A percentile compares a stretch with the other conserved stretches of the same genome.
Conservation (phyloP, 2,113 vertebrate genomes). For the Tenebrosternarchus preto region DNA sequence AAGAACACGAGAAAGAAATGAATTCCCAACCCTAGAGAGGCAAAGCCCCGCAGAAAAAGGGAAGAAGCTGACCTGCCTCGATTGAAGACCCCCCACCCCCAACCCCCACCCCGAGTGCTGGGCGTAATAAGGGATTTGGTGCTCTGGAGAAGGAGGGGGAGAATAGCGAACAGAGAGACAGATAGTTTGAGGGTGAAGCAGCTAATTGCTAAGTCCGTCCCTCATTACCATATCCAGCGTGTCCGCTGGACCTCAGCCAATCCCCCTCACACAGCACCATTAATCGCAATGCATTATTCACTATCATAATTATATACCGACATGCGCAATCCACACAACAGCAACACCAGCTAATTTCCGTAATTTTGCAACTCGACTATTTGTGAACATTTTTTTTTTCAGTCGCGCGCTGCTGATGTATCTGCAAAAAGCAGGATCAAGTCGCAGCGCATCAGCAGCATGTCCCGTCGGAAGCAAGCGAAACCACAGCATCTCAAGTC, state of each 20-base stretch:
- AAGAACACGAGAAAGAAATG: constrained; percentile 59
- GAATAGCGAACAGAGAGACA: constrained; percentile 74
- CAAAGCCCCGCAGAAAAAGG: constrained; percentile 47
- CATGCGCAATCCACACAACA: constrained; percentile 85
- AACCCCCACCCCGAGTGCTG: constrained; percentile 72
- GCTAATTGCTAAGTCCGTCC: constrained; percentile 91
- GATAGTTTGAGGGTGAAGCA: constrained; percentile 80
- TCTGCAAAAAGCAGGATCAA: constrained; percentile 84
- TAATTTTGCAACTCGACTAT: constrained; percentile 8
- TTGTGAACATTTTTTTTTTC: constrained; percentile 52
- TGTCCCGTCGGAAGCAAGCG: constrained; percentile 99
- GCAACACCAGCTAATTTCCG: constrained; percentile 73
- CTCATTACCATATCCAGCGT: constrained; percentile 96
- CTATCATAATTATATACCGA: constrained; percentile 92
- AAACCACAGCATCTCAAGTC: constrained; percentile 98
- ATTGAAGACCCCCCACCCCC: constrained; percentile 70
- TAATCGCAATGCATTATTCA: constrained; percentile 96
- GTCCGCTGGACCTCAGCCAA: constrained; percentile 89
- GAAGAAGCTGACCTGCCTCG: constrained; percentile 71
- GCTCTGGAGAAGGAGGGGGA: constrained; percentile 71
- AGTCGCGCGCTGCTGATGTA: constrained; percentile 84
- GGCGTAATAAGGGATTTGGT: constrained; percentile 73
- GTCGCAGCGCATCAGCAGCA: constrained; percentile 83
- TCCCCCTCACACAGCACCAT: constrained; percentile 77
- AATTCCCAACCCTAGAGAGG: constrained; percentile 52